These are phyloP conservation scores for Pinna nobilis DNA, from an alignment of 1,140 invertebrate species.

Conservation along the genomic window DNA sequence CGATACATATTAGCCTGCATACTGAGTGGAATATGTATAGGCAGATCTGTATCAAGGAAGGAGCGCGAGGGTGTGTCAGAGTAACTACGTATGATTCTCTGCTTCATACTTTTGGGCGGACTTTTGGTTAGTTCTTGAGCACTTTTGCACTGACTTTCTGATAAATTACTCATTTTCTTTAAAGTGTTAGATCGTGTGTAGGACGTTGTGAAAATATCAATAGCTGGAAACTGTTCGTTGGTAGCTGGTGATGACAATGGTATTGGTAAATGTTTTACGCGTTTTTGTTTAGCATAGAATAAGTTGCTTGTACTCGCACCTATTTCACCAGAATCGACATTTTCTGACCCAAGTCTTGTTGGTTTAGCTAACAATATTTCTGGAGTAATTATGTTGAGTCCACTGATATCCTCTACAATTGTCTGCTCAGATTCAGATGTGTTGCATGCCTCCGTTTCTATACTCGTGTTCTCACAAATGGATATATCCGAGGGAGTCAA, in stretches of 20 bases:
- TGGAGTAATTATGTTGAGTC: no score
- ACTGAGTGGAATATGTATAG: constrained; percentile 26
- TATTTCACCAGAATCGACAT: neutral
- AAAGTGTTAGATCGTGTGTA: constrained; percentile 43
- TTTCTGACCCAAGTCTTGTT: neutral
- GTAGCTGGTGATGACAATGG: neutral
- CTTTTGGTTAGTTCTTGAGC: constrained; percentile 27
- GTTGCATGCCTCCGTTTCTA: neutral
- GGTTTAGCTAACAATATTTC: no score
- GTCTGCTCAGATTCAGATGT: constrained; percentile 1
- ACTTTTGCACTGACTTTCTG: constrained; percentile 40
- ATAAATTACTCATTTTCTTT: constrained; percentile 18
- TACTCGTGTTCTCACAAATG: neutral
- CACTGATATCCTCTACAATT: neutral
- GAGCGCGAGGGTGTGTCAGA: constrained; percentile 33
- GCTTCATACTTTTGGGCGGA: constrained; percentile 20
- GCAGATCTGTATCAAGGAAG: constrained; percentile 17
- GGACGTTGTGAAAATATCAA: constrained; percentile 52
- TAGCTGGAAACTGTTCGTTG: neutral
- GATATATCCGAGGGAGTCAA: neutral
- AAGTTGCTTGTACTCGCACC: neutral
- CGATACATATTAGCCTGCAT: constrained; percentile 49
- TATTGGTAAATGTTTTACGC: neutral
- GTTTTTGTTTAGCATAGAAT: constrained; percentile 1
- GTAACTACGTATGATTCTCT: constrained; percentile 33